phyloP scores from a whole-genome alignment of 2,113 vertebrate genomes.

The Osmerus eperlanus region DNA sequence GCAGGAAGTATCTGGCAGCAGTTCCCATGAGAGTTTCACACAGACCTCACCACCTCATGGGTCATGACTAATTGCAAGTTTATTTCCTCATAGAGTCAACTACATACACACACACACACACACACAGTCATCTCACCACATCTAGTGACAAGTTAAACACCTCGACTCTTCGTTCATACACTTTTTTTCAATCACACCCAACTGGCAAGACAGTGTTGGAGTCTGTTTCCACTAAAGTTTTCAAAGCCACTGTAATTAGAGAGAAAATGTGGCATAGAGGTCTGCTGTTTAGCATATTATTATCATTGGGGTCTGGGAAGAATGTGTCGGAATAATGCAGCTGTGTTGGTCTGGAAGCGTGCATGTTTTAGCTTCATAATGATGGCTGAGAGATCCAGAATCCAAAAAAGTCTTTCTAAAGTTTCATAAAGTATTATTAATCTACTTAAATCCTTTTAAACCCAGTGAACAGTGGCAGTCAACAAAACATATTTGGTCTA shows the following conservation, averaged over 20 bases:
- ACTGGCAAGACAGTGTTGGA: background rate
- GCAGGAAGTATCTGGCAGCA: background rate
- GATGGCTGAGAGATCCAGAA: background rate
- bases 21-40: background rate
- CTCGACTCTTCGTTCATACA: background rate
- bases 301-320: conserved; percentile 34
- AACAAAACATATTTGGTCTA: no score
- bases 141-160: background rate
- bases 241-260: conserved; percentile 24
- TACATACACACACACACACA: no score
- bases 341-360: conserved; percentile 36
- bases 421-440: no score
- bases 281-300: conserved; percentile 34
- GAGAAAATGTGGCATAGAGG: background rate
- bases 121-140: background rate
- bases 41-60: background rate
- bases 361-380: conserved; percentile 34
- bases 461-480: no score
- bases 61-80: no score
- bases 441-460: no score
- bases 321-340: conserved; percentile 16
- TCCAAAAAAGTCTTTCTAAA: no score
- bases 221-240: conserved; percentile 19
- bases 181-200: background rate
- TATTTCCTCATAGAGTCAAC: no score